These are phyloP conservation scores for Lamellibrachia satsuma DNA, from an alignment of 2,888 invertebrate species.

Conservation along the genomic window DNA sequence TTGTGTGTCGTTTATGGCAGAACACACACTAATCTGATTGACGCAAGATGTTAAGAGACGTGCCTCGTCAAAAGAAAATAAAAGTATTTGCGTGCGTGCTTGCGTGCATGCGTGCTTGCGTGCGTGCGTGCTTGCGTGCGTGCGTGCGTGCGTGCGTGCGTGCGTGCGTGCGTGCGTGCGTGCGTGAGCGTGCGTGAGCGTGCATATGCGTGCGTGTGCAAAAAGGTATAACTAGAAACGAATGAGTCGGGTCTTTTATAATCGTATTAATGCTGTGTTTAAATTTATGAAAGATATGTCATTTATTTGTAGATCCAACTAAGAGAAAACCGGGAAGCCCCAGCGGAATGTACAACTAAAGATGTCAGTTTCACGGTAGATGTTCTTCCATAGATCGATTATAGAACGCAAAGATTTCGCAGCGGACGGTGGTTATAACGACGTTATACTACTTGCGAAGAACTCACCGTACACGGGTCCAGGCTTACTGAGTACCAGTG, in stretches of 20 bases:
- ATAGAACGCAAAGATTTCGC: no score
- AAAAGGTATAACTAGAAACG: neutral
- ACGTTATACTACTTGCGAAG: neutral
- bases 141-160: neutral
- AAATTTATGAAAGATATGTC: no score
- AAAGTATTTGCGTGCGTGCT: neutral
- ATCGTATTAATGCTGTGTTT: no score
- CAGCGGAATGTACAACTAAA: neutral
- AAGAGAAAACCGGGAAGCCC: no score
- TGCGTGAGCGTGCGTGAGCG: neutral
- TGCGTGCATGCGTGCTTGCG: neutral
- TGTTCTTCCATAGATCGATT: neutral
- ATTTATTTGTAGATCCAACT: no score
- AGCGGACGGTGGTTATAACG: no score
- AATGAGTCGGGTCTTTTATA: no score
- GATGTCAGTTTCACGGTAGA: neutral
- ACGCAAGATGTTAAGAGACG: no score
- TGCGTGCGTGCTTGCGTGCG: neutral
- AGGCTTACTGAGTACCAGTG: slow-evolving; percentile 46
- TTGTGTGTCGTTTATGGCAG: no score
- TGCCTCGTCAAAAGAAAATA: neutral
- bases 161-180: neutral
- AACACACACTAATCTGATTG: no score
- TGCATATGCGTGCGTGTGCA: neutral
- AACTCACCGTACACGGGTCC: slow-evolving; percentile 63